These are phyloP conservation scores for Triplophysa siluroides DNA, from an alignment of 2,113 vertebrate species.

Conservation along the genomic window DNA sequence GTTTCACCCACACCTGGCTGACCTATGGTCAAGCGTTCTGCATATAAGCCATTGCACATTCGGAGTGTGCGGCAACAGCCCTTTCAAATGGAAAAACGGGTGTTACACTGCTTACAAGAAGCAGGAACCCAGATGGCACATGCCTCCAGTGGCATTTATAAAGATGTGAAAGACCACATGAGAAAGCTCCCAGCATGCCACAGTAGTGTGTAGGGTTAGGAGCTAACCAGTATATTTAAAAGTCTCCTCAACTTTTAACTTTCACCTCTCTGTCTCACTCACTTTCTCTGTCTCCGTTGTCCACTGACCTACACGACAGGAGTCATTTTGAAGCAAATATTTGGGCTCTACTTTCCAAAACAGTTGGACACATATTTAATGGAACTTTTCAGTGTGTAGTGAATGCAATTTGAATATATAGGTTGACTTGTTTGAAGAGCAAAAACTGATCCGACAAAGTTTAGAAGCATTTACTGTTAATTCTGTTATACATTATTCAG, in stretches of 20 bases:
- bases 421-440: conserved; percentile 17
- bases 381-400: conserved; percentile 29
- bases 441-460: conserved; percentile 14
- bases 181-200: conserved; percentile 42
- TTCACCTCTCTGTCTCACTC: neutral
- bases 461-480: neutral
- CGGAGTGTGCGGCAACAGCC: neutral
- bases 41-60: conserved; percentile 1
- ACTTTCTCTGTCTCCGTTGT: neutral
- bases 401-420: conserved; percentile 28
- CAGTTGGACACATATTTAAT: conserved; percentile 38
- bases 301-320: neutral
- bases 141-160: conserved; percentile 21
- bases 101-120: conserved; percentile 14
- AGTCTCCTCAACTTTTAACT: neutral
- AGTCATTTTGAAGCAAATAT: conserved; percentile 20
- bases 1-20: conserved; percentile 1
- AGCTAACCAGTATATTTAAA: conserved; percentile 19
- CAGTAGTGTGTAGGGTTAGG: conserved; percentile 17
- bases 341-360: neutral
- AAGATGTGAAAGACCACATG: conserved; percentile 46
- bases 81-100: neutral
- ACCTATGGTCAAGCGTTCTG: conserved; percentile 9
- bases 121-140: conserved; percentile 21
- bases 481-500: no score